phyloP scores from a whole-genome alignment of 2,113 vertebrate genomes.

The Globicephala melas region DNA sequence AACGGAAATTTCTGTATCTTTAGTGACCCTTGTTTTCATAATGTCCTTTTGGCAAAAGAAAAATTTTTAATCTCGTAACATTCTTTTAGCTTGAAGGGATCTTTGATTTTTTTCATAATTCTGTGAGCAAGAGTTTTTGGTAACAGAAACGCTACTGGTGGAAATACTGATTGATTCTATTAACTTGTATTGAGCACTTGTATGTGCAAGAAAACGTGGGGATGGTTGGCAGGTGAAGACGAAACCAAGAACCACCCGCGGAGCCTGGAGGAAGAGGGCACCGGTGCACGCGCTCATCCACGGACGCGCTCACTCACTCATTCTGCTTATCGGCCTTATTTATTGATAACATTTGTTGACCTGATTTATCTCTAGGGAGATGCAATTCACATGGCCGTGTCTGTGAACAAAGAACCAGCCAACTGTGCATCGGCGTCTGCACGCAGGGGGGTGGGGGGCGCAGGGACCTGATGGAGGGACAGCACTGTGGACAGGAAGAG shows the following conservation, averaged over 20 bases:
- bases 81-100: background rate
- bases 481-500: fast-evolving
- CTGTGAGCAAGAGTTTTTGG: background rate
- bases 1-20: background rate
- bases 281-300: fast-evolving
- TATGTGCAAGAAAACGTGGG: fast-evolving
- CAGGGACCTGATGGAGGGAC: background rate
- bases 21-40: fast-evolving
- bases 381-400: fast-evolving
- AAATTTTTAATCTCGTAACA: background rate
- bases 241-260: background rate
- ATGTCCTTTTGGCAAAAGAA: background rate
- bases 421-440: fast-evolving
- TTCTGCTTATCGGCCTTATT: fast-evolving
- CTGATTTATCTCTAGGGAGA: background rate
- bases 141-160: background rate
- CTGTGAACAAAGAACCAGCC: background rate
- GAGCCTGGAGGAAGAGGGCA: background rate
- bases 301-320: fast-evolving
- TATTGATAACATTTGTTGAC: fast-evolving
- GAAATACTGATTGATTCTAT: background rate
- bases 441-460: fast-evolving
- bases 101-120: background rate
- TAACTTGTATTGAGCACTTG: fast-evolving
- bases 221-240: fast-evolving